Conservation (phyloP, 2,888 invertebrate species). For the Bombyx huttoni region DNA sequence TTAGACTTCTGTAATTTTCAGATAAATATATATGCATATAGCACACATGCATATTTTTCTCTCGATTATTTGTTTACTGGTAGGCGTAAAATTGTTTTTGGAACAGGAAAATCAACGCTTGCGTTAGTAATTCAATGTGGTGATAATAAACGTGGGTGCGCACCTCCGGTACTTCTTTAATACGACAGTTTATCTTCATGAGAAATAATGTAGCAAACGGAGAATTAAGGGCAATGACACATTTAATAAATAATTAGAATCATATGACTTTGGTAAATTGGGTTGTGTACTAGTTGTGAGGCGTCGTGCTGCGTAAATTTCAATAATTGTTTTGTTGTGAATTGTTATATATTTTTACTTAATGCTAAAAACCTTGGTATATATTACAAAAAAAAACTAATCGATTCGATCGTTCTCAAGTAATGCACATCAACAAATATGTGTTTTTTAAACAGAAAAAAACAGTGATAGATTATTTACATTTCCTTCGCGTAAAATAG, state of each 20-base stretch:
- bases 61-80: slow-evolving; percentile 17
- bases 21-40: background rate
- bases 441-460: background rate
- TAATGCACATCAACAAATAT: background rate
- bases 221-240: slow-evolving; percentile 12
- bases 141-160: slow-evolving; percentile 61
- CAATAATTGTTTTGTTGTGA: too few species aligned
- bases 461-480: too few species aligned
- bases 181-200: slow-evolving; percentile 38
- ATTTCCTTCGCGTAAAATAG: background rate
- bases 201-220: slow-evolving; percentile 17
- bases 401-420: too few species aligned
- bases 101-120: slow-evolving; percentile 59
- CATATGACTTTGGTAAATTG: background rate
- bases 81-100: slow-evolving; percentile 42
- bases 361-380: too few species aligned
- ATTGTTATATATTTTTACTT: too few species aligned
- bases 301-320: too few species aligned
- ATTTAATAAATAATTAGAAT: background rate
- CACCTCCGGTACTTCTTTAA: slow-evolving; percentile 51
- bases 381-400: too few species aligned
- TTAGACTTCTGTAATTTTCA: background rate
- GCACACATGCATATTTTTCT: background rate
- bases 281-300: too few species aligned
- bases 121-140: slow-evolving; percentile 52